phyloP scores from a whole-genome alignment of 2,113 vertebrate species.

The Toxotes chatareus region DNA sequence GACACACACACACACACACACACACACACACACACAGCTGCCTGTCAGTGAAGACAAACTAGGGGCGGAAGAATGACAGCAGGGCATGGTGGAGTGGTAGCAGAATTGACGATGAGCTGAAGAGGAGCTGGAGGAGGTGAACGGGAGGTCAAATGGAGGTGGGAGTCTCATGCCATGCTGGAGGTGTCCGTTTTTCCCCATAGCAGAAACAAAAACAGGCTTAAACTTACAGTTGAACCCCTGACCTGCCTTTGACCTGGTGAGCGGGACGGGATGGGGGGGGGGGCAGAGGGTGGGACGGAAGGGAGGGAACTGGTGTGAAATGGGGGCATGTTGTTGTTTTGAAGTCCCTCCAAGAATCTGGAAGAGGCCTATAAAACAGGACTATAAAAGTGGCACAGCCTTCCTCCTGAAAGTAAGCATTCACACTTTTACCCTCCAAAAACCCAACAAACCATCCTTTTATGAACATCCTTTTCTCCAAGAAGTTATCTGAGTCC shows the following conservation, averaged over 20 bases:
- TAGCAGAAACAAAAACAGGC: conserved; percentile 79
- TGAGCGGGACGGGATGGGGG: conserved; percentile 59
- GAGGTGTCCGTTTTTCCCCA: conserved; percentile 78
- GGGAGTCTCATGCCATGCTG: conserved; percentile 71
- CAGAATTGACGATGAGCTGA: conserved; percentile 76
- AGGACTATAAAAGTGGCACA: conserved; percentile 81
- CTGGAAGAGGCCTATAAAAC: conserved; percentile 85
- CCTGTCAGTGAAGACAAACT: conserved; percentile 76
- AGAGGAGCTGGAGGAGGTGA: conserved; percentile 78
- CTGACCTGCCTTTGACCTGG: conserved; percentile 87
- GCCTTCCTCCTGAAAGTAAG: conserved; percentile 65
- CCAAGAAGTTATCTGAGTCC: not conserved
- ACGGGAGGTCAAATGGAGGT: conserved; percentile 78
- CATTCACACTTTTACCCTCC: conserved; percentile 45
- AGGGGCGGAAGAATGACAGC: conserved; percentile 67
- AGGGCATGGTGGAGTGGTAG: conserved; percentile 64
- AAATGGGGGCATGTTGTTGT: conserved; percentile 84
- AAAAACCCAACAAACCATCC: conserved; percentile 37
- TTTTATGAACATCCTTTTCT: conserved; percentile 6
- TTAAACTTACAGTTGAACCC: conserved; percentile 90
- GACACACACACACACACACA: conserved; percentile 73
- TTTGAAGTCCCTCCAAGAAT: conserved; percentile 87
- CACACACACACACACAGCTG: conserved; percentile 71
- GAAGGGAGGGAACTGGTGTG: conserved; percentile 72
- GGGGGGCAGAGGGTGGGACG: conserved; percentile 75